These are phyloP conservation scores for Sceloporus undulatus DNA, from an alignment of 2,113 vertebrate genomes.

Conservation along the genomic window DNA sequence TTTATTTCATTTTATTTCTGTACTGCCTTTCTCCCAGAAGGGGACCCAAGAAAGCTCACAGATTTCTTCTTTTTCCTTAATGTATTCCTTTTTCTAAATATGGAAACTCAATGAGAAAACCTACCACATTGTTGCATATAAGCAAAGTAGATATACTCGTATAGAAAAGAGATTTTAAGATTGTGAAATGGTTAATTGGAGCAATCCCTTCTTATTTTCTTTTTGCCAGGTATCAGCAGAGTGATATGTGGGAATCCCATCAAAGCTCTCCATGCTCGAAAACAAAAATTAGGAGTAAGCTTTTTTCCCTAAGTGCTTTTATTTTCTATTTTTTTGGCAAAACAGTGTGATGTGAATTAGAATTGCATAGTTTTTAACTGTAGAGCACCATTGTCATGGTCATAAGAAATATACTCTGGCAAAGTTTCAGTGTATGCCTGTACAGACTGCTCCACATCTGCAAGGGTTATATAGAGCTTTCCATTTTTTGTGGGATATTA, in stretches of 20 bases:
- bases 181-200: not conserved
- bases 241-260: constrained; percentile 93
- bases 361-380: not conserved
- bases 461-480: not conserved
- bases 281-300: constrained; percentile 84
- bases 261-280: constrained; percentile 83
- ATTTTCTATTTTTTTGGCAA: not conserved
- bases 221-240: constrained; percentile 80
- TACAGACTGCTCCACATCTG: no score
- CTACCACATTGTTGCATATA: not conserved
- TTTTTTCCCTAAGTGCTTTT: constrained; percentile 36
- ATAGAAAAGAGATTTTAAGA: constrained; percentile 1
- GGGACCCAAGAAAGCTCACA: no score
- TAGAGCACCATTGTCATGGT: not conserved
- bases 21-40: no score
- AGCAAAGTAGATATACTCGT: not conserved
- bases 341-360: not conserved
- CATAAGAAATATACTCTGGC: not conserved
- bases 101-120: not conserved
- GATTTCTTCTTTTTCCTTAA: not conserved
- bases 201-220: constrained; percentile 48
- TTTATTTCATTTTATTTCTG: no score
- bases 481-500: not conserved
- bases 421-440: not conserved
- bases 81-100: not conserved